Evolutionary conservation across 2,888 invertebrate species (phyloP).

Genomic region (Myathropa florea): DNA sequence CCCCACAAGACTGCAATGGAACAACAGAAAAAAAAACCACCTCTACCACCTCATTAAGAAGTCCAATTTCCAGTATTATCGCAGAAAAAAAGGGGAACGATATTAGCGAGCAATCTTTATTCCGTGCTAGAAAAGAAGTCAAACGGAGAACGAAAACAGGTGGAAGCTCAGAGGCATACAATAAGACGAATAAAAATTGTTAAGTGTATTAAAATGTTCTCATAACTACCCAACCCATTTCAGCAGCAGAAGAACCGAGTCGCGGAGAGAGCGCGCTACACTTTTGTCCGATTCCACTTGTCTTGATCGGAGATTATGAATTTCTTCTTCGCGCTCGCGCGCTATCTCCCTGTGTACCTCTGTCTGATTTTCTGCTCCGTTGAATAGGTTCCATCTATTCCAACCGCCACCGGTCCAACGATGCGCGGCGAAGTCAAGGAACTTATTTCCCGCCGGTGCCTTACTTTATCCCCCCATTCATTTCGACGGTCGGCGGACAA

Average conservation of each 20-base stretch:
- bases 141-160: conserved; percentile 40
- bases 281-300: conserved; percentile 67
- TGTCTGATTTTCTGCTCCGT: conserved; percentile 80
- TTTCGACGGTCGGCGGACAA: not conserved
- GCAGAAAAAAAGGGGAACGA: conserved; percentile 44
- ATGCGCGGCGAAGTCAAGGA: conserved; percentile 69
- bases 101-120: conserved; percentile 54
- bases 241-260: not conserved
- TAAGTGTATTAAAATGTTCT: conserved; percentile 57
- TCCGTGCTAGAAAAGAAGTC: conserved; percentile 60
- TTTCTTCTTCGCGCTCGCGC: conserved; percentile 42
- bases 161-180: not conserved
- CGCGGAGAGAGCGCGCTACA: conserved; percentile 6
- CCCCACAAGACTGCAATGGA: not conserved
- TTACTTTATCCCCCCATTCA: conserved; percentile 39
- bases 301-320: conserved; percentile 68
- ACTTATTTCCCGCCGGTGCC: conserved; percentile 59
- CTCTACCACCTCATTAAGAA: conserved; percentile 64
- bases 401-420: conserved; percentile 47
- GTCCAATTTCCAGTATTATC: conserved; percentile 66
- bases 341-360: conserved; percentile 59
- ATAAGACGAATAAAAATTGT: conserved; percentile 1
- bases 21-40: conserved; percentile 20
- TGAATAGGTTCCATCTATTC: conserved; percentile 73
- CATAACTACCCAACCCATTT: conserved; percentile 41